phyloP scores from a whole-genome alignment of 1,140 invertebrate genomes.

The Sinella curviseta region DNA sequence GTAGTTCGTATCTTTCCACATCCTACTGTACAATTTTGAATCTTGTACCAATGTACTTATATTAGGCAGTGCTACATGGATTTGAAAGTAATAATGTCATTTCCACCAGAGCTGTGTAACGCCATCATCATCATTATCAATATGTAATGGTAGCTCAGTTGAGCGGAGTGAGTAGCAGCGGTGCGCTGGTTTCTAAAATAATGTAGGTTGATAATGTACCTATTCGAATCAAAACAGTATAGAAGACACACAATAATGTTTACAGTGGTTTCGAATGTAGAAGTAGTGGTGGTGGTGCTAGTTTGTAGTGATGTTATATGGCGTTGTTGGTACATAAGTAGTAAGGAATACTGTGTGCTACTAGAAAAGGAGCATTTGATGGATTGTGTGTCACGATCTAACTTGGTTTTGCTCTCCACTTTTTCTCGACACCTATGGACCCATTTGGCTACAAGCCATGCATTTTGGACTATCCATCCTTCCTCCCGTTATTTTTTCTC shows the following conservation, averaged over 20 bases:
- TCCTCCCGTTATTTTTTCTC: constrained; percentile 12
- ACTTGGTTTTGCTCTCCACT: constrained; percentile 42
- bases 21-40: background rate
- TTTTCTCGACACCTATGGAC: constrained; percentile 42
- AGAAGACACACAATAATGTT: too few species aligned
- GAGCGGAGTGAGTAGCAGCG: too few species aligned
- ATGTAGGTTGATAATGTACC: background rate
- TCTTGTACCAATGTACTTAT: background rate
- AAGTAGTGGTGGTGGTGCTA: background rate
- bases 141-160: background rate
- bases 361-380: constrained; percentile 35
- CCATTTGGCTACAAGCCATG: constrained; percentile 46
- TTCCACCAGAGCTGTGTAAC: background rate
- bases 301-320: background rate
- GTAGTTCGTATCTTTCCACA: background rate
- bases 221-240: too few species aligned
- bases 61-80: background rate
- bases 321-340: background rate
- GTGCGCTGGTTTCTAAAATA: background rate
- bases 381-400: constrained; percentile 47
- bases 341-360: background rate
- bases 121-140: background rate
- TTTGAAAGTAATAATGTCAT: background rate
- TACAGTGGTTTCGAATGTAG: too few species aligned
- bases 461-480: constrained; percentile 21